Percentiles rank a stretch among this genome's conserved stretches.
These are phyloP conservation scores for Polydesmus complanatus DNA, from an alignment of 2,888 invertebrate genomes.

Conservation along the genomic window DNA sequence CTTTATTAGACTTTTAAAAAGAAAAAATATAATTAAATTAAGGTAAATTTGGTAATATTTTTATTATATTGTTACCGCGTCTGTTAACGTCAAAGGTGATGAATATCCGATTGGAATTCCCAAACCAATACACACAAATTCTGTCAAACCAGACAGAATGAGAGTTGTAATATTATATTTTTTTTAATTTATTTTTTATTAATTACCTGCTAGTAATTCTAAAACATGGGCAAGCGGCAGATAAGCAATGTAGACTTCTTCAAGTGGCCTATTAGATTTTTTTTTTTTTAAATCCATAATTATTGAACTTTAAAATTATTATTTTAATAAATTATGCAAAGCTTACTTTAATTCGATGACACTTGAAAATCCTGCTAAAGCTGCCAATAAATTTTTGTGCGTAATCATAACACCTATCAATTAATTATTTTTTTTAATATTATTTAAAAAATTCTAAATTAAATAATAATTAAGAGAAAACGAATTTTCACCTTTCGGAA, in stretches of 20 bases:
- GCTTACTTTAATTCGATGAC: slow-evolving; percentile 25
- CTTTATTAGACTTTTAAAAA: slow-evolving; percentile 58
- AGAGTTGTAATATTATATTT: too few relatives aligned
- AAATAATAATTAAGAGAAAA: too few relatives aligned
- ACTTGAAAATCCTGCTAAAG: slow-evolving; percentile 49
- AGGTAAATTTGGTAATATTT: slow-evolving; percentile 13
- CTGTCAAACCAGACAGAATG: too few relatives aligned
- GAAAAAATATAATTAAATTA: slow-evolving; percentile 15
- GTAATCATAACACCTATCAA: slow-evolving; percentile 12
- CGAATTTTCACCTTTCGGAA: slow-evolving; percentile 90
- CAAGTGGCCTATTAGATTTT: slow-evolving; percentile 19
- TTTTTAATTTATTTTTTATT: too few relatives aligned
- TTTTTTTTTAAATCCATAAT: slow-evolving; percentile 4
- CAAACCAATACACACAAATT: slow-evolving; percentile 59
- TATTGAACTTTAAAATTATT: not conserved
- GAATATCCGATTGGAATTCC: slow-evolving; percentile 94
- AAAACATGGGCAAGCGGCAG: slow-evolving; percentile 94
- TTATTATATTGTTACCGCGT: slow-evolving; percentile 28
- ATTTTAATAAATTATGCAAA: slow-evolving; percentile 28
- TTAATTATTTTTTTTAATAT: too few relatives aligned
- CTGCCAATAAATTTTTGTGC: slow-evolving; percentile 54
- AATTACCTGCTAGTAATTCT: slow-evolving; percentile 68
- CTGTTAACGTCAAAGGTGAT: slow-evolving; percentile 64
- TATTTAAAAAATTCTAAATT: too few relatives aligned
- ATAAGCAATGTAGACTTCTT: slow-evolving; percentile 82